These are phyloP conservation scores for Acestrorhynchus altus DNA, from an alignment of 2,797 vertebrate species.

Conservation along the genomic window DNA sequence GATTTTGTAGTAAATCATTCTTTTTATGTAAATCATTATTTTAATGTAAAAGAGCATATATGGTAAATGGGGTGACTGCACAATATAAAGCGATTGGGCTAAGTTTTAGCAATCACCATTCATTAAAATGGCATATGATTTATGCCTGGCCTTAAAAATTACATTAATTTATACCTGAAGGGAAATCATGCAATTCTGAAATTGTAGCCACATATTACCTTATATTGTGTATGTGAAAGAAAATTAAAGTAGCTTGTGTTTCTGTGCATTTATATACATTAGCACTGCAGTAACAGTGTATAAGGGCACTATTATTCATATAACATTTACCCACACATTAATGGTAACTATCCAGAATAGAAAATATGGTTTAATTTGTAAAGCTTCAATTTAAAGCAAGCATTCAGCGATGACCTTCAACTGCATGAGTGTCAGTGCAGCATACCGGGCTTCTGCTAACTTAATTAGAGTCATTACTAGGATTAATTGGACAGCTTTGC, in stretches of 20 bases:
- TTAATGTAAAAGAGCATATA: neutral
- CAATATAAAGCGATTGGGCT: conserved; percentile 21
- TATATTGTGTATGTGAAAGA: neutral
- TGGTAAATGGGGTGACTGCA: neutral
- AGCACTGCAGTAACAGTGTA: neutral
- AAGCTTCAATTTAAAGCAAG: conserved; percentile 32
- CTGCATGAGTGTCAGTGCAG: conserved; percentile 42
- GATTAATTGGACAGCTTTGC: conserved; percentile 51
- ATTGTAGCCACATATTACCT: neutral
- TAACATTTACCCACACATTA: neutral
- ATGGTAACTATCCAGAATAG: neutral
- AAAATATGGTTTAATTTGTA: conserved; percentile 31
- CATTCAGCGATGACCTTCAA: conserved; percentile 32
- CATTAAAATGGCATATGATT: conserved; percentile 55
- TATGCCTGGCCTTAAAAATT: conserved; percentile 47
- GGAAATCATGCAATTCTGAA: conserved; percentile 46
- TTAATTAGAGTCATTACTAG: conserved; percentile 48
- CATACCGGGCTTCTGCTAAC: conserved; percentile 39
- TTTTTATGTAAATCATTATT: neutral
- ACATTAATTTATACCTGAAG: conserved; percentile 49
- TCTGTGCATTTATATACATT: too few relatives aligned
- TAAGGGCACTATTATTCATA: neutral
- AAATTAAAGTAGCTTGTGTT: neutral
- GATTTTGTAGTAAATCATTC: neutral
- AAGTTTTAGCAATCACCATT: conserved; percentile 36